Base-by-base conservation (phyloP, 2,888 invertebrate genomes). In the Cryptocephalus primarius region DNA sequence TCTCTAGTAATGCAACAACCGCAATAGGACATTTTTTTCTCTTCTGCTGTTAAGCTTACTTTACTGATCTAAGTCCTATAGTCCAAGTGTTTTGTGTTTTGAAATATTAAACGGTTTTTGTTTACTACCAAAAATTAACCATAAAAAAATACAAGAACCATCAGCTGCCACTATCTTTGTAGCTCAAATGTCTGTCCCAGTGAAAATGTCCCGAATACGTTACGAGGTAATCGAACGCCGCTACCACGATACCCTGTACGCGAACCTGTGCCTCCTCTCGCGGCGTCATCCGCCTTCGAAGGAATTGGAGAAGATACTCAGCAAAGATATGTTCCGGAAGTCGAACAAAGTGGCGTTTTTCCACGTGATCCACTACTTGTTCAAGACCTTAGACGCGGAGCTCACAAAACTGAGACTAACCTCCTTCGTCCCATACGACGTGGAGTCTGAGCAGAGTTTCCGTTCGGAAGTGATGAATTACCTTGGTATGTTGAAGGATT, bases 311-410 rank as follows among this genome's bases (percentile, higher is more conserved):
- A 33, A 47, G 2, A 55, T 63, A 11, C 65, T 67, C 38, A 66
- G 60, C 46, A 59, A 54, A 46, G 63, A 66, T 46, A 70, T 70
- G 69, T 70, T 70, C 47, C 47, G 55, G 1, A 69, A 67, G 55
- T 66, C 59, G 39, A 70, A 69, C 56, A 67, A 65, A 49, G 50
- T 57, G 8, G 69, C 64, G 12, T 68, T 67, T 47, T 62, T 63
- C 38, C 60, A 67, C 45, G 63, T 67, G 0, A 50, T 62, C 9
- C 58, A 69, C 47, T 70, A 66, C 43, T 54, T 70, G 9, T 49
- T 69, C 40, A 54, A 58, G 31, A 57, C 62, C n/a, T 47, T 68
- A 14, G 55, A 66, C 53, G 61, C 66, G 4, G 50, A 54, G 32
- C 46, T 58, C 13, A 61, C 65, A 4, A 63, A 63, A 51, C 48